phyloP scores from a whole-genome alignment of 2,113 vertebrate genomes.

The Cottus gobio region DNA sequence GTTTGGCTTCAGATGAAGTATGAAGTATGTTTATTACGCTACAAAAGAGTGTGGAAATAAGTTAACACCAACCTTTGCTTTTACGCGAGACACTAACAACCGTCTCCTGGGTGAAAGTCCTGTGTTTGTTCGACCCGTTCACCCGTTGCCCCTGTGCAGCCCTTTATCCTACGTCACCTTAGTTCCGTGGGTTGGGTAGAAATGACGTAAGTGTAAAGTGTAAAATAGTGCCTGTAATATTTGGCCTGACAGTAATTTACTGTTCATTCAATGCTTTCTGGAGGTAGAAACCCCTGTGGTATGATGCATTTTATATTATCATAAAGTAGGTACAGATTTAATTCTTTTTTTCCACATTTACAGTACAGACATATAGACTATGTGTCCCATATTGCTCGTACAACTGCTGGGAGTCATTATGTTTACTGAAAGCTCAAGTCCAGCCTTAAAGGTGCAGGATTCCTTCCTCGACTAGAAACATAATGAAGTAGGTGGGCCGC shows the following conservation, averaged over 20 bases:
- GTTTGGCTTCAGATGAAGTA: background rate
- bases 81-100: background rate
- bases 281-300: background rate
- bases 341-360: background rate
- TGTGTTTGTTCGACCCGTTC: background rate
- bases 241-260: background rate
- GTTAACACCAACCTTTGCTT: background rate
- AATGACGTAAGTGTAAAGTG: background rate
- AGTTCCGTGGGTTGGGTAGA: background rate
- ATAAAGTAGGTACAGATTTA: background rate
- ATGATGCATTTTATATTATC: background rate
- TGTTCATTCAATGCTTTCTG: background rate
- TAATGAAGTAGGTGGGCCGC: slow-evolving; percentile 3
- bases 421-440: background rate
- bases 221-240: background rate
- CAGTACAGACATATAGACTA: background rate
- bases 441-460: background rate
- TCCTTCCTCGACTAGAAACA: background rate
- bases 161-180: background rate
- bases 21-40: background rate
- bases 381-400: background rate
- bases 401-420: background rate
- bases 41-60: background rate
- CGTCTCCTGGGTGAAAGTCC: background rate
- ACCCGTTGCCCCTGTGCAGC: background rate